phyloP scores from a whole-genome alignment of 2,797 vertebrate species.

The Falco peregrinus region DNA sequence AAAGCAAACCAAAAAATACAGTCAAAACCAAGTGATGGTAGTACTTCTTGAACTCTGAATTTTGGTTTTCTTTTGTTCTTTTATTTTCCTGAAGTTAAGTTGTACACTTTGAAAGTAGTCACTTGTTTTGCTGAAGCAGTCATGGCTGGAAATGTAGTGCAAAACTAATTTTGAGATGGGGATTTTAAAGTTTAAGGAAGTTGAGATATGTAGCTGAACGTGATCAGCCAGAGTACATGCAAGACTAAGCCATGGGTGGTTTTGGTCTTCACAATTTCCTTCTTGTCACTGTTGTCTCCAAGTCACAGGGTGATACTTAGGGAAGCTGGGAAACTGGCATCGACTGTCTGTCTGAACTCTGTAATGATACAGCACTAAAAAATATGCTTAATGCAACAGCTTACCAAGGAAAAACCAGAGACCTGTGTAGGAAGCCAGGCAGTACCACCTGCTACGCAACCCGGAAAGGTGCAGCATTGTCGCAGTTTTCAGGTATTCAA shows the following conservation, averaged over 20 bases:
- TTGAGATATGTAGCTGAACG: not conserved
- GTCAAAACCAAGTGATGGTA: not conserved
- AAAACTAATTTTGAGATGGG: not conserved
- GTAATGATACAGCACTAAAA: fast-evolving
- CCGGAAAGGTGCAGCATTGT: not conserved
- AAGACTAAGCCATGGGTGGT: fast-evolving
- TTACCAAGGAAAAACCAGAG: fast-evolving
- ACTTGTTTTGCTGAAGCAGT: not conserved
- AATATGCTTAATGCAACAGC: not conserved
- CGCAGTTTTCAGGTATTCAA: not conserved
- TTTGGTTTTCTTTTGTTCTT: not conserved
- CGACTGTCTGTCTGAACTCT: not conserved
- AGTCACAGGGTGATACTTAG: not conserved
- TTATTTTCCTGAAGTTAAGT: not conserved
- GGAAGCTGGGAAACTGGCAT: not conserved
- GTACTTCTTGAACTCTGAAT: not conserved
- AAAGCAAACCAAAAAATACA: not conserved
- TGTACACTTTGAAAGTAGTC: not conserved
- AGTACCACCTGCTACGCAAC: fast-evolving
- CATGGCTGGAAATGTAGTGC: not conserved
- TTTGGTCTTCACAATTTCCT: not conserved
- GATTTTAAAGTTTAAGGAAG: not conserved
- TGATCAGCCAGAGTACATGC: fast-evolving
- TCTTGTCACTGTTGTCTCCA: not conserved
- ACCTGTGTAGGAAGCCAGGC: fast-evolving